Base-by-base conservation (phyloP, 2,888 invertebrate genomes). In the Miltochrista miniata region DNA sequence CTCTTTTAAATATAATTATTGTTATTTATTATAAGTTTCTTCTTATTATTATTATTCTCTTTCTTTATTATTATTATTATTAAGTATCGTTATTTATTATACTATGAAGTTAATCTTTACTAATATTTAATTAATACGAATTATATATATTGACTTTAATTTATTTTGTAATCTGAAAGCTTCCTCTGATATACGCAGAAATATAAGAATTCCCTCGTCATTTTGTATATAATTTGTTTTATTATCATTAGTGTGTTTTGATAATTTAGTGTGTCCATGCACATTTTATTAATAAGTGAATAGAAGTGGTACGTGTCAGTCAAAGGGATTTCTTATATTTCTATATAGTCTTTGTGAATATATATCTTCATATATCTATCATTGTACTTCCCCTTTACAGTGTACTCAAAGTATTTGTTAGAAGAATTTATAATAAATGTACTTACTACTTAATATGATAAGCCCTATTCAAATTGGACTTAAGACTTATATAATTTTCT, bases 321-420 rank as follows among this genome's bases (percentile, higher is more conserved):
- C 18, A 15, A 66, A 66, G 72, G 74, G 70, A 66, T 69, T 76
- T 74, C 76, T 81, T 74, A 71, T 76, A 79, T 79, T 77, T 73
- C 53, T 61, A 68, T 70, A 76, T 72, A 48, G 48, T 55, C 51
- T 67, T 61, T 68, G 59, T 72, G 61, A 74, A 74, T 73, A 75
- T 83, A 78, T 79, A 66, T 76, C 75, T 67, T 72, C 62, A 56
- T 68, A 68, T 50, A 24, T 55, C 48, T 52, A 56, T 54, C 61
- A 40, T 64, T 61, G 70, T 75, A 75, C 68, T 74, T 74, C 74
- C 72, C 72, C 72, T 79, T 83, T 82, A 74, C 64, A 69, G 71
- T 79, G 68, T 84, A 81, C 65, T 76, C 68, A 50, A 67, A 72
- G 68, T 64, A 74, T 76, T 72, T 76, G 72, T 75, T 77, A 81